Conservation (phyloP, 2,113 vertebrate genomes). For the human region GRCh38 chr7:122112001-122112500, state of each 20-base stretch:
- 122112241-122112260: not conserved
- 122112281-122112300: not conserved
- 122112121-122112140: not conserved
- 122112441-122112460: not conserved
- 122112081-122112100: not conserved
- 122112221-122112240: not conserved
- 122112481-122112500: not conserved
- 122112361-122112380: not conserved
- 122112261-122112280: not conserved
- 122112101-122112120: not conserved
- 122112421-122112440: not conserved
- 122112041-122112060: not conserved
- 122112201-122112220: not conserved
- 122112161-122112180: not conserved
- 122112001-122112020: not conserved
- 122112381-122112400: not conserved
- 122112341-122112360: not conserved
- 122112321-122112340: not conserved
- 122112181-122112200: not conserved
- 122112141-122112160: not conserved
- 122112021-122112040: not conserved
- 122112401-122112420: not conserved
- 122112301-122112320: not conserved
- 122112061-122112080: not conserved
- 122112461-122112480: not conserved